phyloP scores from a whole-genome alignment of 2,113 vertebrate genomes.

The Formicarius rufipectus region DNA sequence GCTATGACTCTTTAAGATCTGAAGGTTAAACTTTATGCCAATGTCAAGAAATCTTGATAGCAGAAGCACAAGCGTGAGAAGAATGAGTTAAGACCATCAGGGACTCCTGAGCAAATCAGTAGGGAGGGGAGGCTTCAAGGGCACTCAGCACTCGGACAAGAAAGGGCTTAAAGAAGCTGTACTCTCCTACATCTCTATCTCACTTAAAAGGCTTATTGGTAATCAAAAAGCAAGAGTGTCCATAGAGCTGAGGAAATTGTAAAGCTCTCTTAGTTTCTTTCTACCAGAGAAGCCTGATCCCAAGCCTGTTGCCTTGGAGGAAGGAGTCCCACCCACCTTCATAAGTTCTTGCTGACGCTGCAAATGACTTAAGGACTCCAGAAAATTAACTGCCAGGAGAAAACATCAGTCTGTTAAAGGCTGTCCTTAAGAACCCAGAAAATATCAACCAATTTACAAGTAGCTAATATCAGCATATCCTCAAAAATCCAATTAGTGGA shows the following conservation, averaged over 20 bases:
- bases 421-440: neutral
- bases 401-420: neutral
- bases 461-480: constrained; percentile 34
- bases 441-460: neutral
- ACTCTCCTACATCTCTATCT: neutral
- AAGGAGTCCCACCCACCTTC: neutral
- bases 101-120: neutral
- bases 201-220: neutral
- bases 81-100: constrained; percentile 18
- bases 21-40: constrained; percentile 52
- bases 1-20: neutral
- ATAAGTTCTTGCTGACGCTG: neutral
- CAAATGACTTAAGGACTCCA: neutral
- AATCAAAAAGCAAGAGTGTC: neutral
- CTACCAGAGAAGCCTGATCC: neutral
- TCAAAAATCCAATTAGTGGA: constrained; percentile 49
- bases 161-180: neutral
- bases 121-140: constrained; percentile 12
- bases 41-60: constrained; percentile 18
- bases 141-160: neutral
- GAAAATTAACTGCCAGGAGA: neutral
- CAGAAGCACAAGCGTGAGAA: neutral
- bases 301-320: neutral
- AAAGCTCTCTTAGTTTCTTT: neutral
- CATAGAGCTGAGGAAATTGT: neutral